Conservation (phyloP, 2,797 vertebrate species). For the Lacerta bilineata region DNA sequence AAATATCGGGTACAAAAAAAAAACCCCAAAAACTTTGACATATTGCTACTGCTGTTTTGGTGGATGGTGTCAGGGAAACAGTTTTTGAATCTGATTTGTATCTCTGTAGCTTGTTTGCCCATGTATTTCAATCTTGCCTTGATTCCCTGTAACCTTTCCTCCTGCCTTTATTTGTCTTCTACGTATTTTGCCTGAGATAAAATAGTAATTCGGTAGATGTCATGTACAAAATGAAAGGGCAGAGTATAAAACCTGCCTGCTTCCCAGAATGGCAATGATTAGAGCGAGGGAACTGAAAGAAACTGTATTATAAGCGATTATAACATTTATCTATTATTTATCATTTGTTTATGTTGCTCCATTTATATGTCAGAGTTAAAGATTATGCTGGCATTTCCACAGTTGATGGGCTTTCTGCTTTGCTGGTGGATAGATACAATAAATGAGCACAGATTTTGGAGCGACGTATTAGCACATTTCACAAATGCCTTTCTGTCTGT, state of each 20-base stretch:
- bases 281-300: background rate
- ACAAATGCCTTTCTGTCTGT: background rate
- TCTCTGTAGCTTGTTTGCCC: constrained; percentile 30
- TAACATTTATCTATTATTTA: constrained; percentile 32
- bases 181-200: constrained; percentile 18
- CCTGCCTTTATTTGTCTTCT: constrained; percentile 22
- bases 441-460: background rate
- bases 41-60: background rate
- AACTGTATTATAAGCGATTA: background rate
- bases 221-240: constrained; percentile 15
- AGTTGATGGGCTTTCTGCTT: constrained; percentile 12
- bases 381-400: background rate
- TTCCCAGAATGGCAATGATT: constrained; percentile 14
- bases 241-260: constrained; percentile 1
- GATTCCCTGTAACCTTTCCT: constrained; percentile 34
- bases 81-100: constrained; percentile 37
- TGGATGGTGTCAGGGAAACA: background rate
- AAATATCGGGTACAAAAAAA: background rate
- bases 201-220: constrained; percentile 34
- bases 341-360: constrained; percentile 18
- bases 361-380: constrained; percentile 24
- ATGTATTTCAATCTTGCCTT: constrained; percentile 29
- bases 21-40: background rate
- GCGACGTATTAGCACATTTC: background rate
- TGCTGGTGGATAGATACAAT: background rate